These are phyloP conservation scores for Orycteropus afer DNA, from an alignment of 2,113 vertebrate genomes.

Conservation along the genomic window DNA sequence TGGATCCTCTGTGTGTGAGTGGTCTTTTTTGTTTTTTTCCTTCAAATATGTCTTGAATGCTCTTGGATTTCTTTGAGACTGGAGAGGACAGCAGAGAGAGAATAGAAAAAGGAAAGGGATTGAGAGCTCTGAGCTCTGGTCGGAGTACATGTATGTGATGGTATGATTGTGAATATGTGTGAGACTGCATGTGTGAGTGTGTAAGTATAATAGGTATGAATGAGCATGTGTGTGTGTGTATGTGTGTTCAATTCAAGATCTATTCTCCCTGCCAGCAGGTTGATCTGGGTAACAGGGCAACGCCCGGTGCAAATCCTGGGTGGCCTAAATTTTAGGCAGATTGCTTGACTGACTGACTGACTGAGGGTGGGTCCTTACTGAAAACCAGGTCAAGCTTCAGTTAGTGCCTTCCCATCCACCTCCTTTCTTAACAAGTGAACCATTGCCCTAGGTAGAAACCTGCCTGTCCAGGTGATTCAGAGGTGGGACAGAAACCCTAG, in stretches of 20 bases:
- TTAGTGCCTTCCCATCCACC: conserved; percentile 55
- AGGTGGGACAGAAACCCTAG: conserved; percentile 25
- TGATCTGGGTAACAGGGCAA: conserved; percentile 52
- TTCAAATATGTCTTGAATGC: conserved; percentile 35
- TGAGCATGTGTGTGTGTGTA: neutral
- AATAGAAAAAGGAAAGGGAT: neutral
- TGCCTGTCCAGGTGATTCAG: conserved; percentile 53
- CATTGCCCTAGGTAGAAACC: conserved; percentile 50
- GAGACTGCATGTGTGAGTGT: neutral
- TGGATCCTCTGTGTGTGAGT: neutral
- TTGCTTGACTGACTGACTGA: conserved; percentile 25
- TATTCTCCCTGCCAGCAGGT: neutral
- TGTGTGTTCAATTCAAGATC: neutral
- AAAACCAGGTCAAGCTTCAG: conserved; percentile 72
- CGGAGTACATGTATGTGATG: neutral
- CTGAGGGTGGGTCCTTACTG: conserved; percentile 62
- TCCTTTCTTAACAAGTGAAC: conserved; percentile 62
- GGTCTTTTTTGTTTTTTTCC: neutral
- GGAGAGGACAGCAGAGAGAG: neutral
- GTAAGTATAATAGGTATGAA: neutral
- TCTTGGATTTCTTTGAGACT: conserved; percentile 4
- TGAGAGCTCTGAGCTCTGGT: neutral
- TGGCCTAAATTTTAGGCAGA: conserved; percentile 65
- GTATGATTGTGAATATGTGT: neutral
- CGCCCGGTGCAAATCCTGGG: conserved; percentile 41